Evolutionary conservation across 2,888 invertebrate genomes (phyloP).

Genomic region (Diplolepis rosae): DNA sequence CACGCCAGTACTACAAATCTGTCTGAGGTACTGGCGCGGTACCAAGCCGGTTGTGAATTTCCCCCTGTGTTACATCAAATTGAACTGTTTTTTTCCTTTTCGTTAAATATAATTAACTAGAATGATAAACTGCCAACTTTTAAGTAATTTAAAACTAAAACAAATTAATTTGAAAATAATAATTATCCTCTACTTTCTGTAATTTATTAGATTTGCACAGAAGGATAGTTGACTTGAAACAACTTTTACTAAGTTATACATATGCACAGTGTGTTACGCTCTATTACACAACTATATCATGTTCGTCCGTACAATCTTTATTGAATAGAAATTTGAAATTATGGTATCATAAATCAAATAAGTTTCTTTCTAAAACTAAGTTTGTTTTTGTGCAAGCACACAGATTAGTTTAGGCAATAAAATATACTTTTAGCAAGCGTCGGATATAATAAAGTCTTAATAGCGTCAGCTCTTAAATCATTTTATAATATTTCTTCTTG

Average conservation of each 20-base stretch:
- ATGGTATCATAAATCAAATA: slow-evolving; percentile 1
- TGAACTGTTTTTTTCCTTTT: too few relatives aligned
- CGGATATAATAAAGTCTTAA: not conserved
- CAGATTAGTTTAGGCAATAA: not conserved
- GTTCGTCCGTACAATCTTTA: not conserved
- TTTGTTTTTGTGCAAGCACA: not conserved
- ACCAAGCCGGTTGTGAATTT: too few relatives aligned
- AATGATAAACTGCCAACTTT: too few relatives aligned
- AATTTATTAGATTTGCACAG: too few relatives aligned
- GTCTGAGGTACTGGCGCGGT: too few relatives aligned
- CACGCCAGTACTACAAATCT: too few relatives aligned
- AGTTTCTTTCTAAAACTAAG: not conserved
- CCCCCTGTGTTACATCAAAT: too few relatives aligned
- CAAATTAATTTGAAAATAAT: too few relatives aligned
- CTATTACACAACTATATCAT: not conserved
- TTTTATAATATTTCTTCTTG: not conserved
- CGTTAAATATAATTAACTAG: too few relatives aligned
- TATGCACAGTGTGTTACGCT: not conserved
- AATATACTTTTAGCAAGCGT: not conserved
- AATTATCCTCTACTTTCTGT: too few relatives aligned
- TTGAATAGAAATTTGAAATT: not conserved
- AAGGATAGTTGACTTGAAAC: not conserved
- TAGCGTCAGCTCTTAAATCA: not conserved
- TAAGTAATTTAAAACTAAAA: too few relatives aligned
- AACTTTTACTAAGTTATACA: not conserved